Base-by-base conservation (phyloP, 2,113 vertebrate genomes). In the Phrynosoma blainvillii region DNA sequence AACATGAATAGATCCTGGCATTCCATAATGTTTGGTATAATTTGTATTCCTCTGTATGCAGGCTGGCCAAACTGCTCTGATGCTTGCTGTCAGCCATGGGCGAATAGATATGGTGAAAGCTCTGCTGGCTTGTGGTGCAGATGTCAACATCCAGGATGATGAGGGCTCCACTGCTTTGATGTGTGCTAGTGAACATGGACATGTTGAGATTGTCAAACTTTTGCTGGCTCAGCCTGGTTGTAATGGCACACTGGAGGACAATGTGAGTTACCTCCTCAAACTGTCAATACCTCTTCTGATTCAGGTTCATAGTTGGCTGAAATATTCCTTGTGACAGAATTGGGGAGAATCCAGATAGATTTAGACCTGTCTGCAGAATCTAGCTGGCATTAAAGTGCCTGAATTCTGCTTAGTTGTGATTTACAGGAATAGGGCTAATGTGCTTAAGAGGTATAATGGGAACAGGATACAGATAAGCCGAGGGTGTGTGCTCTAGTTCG, bases 81-180 rank as follows among this genome's bases (percentile, higher is more conserved):
- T 99, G 99, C 97, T 99, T 84, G 99, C 98, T 0, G 99, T 99
- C 95, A 99, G 99, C 85, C 99, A 99, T 0, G 99, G 99, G 7
- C 94, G 99, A 87, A 99, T 98, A 96, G 99, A 99, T 96, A 99
- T 99, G 99, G 99, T 99, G 20, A 98, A 96, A 94, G 98, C 98
- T 32, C 97, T 99, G 79, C 95, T 99, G 93, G 97, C 94, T 79
- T 98, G 98, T 76, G 96, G 97, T 9, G 98, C 98, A 8, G 98
- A 99, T 2, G 98, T 99, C 93, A 99, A 99, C 94, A 94, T 99
- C 92, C 98, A 99, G 95, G 99, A 99, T 0, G 98, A 99, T 0
- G 99, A 99, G 92, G 99, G 99, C 82, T 99, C 99, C 81, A 99
- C 98, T 0, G 98, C 99, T 14, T 97, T 99, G 85, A 99, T 99